Evolutionary conservation across 2,888 invertebrate genomes (phyloP).

Genomic region (Scaptodrosophila latifasciaeformis): DNA sequence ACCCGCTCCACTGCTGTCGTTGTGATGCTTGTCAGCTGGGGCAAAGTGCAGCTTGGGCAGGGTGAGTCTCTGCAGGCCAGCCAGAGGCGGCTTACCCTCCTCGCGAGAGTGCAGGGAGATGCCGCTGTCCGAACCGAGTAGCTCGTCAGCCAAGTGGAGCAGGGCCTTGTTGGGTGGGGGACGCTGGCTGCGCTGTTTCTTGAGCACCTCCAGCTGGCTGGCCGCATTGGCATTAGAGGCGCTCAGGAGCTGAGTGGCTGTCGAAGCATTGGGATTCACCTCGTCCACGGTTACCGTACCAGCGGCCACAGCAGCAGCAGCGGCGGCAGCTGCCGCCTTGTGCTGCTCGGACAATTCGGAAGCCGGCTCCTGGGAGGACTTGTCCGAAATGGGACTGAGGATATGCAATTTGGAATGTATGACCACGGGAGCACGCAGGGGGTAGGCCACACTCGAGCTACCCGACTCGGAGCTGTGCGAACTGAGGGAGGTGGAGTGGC

Average conservation of each 20-base stretch:
- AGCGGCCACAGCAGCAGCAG: constrained; percentile 12
- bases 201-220: constrained; percentile 43
- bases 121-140: constrained; percentile 91
- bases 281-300: not conserved
- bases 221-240: not conserved
- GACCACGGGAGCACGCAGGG: constrained; percentile 81
- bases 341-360: constrained; percentile 88
- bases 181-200: constrained; percentile 69
- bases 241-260: constrained; percentile 39
- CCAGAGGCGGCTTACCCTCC: constrained; percentile 80
- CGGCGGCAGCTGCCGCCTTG: constrained; percentile 31
- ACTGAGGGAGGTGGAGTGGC: constrained; percentile 88
- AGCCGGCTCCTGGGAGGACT: constrained; percentile 90
- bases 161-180: constrained; percentile 85
- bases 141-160: constrained; percentile 78
- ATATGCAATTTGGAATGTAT: constrained; percentile 89
- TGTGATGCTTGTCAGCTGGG: constrained; percentile 73
- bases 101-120: constrained; percentile 90
- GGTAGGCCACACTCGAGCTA: constrained; percentile 78
- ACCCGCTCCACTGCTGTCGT: constrained; percentile 51
- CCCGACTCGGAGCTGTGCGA: constrained; percentile 89
- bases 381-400: constrained; percentile 91
- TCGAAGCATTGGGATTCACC: constrained; percentile 21
- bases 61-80: constrained; percentile 79
- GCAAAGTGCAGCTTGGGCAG: constrained; percentile 76